Evolutionary conservation across 23 tunicate genomes (phyloP).

Genomic region (Aplidium turbinatum): DNA sequence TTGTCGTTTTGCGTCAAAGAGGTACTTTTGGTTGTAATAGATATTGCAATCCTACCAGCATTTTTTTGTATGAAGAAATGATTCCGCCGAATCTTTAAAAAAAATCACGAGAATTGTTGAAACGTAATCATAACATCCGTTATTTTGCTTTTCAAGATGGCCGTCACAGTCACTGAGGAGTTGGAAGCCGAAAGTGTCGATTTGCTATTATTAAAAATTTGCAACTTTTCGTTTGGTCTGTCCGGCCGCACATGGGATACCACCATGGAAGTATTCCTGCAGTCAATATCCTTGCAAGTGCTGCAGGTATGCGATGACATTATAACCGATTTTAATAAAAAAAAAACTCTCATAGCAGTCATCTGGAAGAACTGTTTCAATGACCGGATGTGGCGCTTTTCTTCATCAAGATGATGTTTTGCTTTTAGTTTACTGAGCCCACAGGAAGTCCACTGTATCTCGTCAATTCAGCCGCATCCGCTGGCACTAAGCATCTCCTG

Average conservation of each 20-base stretch:
- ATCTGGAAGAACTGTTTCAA: not conserved
- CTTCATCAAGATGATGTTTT: not conserved
- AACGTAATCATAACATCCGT: too few relatives aligned
- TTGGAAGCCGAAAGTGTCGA: not conserved
- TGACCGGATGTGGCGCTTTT: not conserved
- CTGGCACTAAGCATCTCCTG: slow-evolving; percentile 21
- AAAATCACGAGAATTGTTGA: too few relatives aligned
- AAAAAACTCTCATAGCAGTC: not conserved
- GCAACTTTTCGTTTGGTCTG: slow-evolving; percentile 34
- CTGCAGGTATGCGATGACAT: slow-evolving; percentile 4
- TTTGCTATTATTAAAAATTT: slow-evolving; percentile 26
- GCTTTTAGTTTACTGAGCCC: slow-evolving; percentile 36
- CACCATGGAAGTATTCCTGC: slow-evolving; percentile 24
- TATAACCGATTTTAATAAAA: not conserved
- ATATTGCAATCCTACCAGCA: too few relatives aligned
- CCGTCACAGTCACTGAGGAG: slow-evolving; percentile 26
- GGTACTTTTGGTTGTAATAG: slow-evolving; percentile 20
- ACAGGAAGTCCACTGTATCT: slow-evolving; percentile 43
- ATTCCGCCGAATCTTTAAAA: too few relatives aligned
- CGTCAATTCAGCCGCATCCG: slow-evolving; percentile 32
- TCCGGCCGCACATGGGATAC: slow-evolving; percentile 61
- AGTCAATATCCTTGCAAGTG: slow-evolving; percentile 31
- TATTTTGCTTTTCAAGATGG: too few relatives aligned
- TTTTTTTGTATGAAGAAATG: too few relatives aligned
- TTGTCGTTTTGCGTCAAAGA: slow-evolving; percentile 37